A percentile compares a stretch with the other conserved stretches of the same genome.
phyloP scores from a whole-genome alignment of 2,888 invertebrate genomes.

The Prosapia bicincta region DNA sequence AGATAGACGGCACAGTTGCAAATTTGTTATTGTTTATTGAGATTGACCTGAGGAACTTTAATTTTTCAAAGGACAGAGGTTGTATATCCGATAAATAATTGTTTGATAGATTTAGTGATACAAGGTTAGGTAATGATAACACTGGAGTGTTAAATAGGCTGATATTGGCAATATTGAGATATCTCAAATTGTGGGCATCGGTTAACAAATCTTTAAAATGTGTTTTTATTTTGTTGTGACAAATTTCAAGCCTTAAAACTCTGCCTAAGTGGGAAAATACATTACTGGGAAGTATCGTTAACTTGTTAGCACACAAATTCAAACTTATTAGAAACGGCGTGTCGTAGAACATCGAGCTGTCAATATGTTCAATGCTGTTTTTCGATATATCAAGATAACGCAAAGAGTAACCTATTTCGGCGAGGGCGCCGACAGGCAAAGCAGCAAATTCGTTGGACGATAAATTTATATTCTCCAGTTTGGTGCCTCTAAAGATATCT shows the following conservation, averaged over 20 bases:
- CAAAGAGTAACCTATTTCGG: conserved; percentile 74
- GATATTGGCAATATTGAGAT: conserved; percentile 71
- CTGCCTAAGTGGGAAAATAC: conserved; percentile 79
- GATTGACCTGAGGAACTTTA: conserved; percentile 62
- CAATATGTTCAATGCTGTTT: conserved; percentile 81
- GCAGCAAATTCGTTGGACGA: conserved; percentile 72
- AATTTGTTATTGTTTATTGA: conserved; percentile 76
- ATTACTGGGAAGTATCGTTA: conserved; percentile 83
- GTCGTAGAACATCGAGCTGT: conserved; percentile 81
- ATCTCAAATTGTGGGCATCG: conserved; percentile 76
- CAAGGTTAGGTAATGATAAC: conserved; percentile 69
- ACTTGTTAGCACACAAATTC: conserved; percentile 73
- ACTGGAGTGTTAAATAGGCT: conserved; percentile 73
- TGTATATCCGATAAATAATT: conserved; percentile 69
- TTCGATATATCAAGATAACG: conserved; percentile 72
- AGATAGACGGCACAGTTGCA: conserved; percentile 67
- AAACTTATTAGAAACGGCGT: conserved; percentile 74
- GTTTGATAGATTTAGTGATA: conserved; percentile 73
- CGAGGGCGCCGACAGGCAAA: conserved; percentile 72
- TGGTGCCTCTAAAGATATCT: conserved; percentile 74
- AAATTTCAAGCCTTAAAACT: conserved; percentile 74
- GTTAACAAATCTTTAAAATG: conserved; percentile 85
- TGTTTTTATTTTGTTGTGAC: conserved; percentile 74
- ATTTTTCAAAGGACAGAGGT: conserved; percentile 60
- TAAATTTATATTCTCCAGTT: conserved; percentile 74